Percentiles rank a stretch among this genome's conserved stretches.
phyloP scores from a whole-genome alignment of 2,113 vertebrate genomes.

The Pluvialis apricaria region DNA sequence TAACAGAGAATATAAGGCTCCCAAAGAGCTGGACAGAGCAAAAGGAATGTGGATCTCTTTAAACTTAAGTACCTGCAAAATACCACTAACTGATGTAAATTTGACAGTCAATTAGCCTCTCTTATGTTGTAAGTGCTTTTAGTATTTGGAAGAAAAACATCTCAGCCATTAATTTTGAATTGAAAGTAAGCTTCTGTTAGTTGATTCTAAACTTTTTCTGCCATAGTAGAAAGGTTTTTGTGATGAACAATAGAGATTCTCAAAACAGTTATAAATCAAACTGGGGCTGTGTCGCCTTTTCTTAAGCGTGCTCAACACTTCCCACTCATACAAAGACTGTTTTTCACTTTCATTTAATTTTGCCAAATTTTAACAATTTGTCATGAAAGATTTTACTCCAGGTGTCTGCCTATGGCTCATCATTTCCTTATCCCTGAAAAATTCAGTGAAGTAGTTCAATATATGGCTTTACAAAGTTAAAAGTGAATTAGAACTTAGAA shows the following conservation, averaged over 20 bases:
- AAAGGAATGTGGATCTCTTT: neutral
- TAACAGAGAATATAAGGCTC: neutral
- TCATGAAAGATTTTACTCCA: neutral
- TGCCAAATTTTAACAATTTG: neutral
- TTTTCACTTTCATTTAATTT: neutral
- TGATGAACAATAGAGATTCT: neutral
- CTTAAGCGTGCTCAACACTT: neutral
- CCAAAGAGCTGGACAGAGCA: neutral
- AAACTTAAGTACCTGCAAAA: conserved; percentile 41
- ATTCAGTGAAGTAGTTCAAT: neutral
- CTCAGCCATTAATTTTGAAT: neutral
- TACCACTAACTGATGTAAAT: conserved; percentile 26
- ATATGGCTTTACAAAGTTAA: neutral
- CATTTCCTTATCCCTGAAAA: neutral
- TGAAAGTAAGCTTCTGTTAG: neutral
- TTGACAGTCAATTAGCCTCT: conserved; percentile 14
- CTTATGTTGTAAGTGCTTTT: neutral
- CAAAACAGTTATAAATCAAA: neutral
- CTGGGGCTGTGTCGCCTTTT: neutral
- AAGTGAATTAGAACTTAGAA: neutral
- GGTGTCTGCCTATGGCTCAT: neutral
- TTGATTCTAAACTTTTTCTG: neutral
- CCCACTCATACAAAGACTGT: neutral
- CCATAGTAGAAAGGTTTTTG: neutral
- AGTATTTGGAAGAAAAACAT: conserved; percentile 20